Conservation (phyloP, 2,113 vertebrate genomes). For the Panurus biarmicus region DNA sequence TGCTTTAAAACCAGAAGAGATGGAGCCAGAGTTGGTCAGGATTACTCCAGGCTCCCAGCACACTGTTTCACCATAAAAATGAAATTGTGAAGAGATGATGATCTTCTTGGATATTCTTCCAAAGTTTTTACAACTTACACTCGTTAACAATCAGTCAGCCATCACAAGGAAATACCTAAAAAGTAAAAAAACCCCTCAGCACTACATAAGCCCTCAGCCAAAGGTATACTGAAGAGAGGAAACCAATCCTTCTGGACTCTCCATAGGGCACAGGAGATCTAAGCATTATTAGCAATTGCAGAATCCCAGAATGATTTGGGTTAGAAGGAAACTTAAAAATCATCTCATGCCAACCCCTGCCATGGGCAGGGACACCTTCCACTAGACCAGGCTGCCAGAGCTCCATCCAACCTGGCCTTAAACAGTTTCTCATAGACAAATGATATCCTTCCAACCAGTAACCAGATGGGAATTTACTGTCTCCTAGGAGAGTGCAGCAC, state of each 20-base stretch:
- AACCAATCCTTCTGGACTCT: not conserved
- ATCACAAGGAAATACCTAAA: not conserved
- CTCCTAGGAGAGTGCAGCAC: not conserved
- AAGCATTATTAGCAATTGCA: not conserved
- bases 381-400: not conserved
- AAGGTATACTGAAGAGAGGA: not conserved
- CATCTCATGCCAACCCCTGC: not conserved
- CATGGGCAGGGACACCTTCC: not conserved
- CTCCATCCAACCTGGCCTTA: not conserved
- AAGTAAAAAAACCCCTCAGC: not conserved
- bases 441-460: not conserved
- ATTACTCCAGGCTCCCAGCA: not conserved
- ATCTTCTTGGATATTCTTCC: not conserved
- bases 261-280: not conserved
- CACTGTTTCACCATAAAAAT: not conserved
- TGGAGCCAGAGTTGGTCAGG: not conserved
- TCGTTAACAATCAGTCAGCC: not conserved
- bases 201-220: not conserved
- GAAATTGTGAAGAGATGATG: not conserved
- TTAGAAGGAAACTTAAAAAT: not conserved
- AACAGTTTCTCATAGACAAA: not conserved
- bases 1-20: not conserved
- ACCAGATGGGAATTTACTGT: not conserved
- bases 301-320: not conserved
- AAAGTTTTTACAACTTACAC: not conserved